Percentiles rank a stretch among this genome's conserved stretches.
Evolutionary conservation across 1,140 invertebrate genomes (phyloP).

Genomic region (Bombus sibiricus): DNA sequence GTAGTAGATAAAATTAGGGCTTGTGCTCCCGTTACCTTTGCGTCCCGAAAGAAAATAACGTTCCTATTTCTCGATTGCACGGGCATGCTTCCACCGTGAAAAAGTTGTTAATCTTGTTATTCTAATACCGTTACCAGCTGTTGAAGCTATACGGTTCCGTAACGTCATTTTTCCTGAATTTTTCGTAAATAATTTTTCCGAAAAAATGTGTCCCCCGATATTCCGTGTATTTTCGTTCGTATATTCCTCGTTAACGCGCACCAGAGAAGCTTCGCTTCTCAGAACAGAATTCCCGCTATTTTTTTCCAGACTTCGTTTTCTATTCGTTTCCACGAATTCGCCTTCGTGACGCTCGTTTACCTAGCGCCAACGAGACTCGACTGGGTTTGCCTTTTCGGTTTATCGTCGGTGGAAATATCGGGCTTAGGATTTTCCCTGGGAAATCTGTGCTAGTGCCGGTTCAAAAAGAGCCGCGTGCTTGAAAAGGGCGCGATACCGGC

Average conservation of each 20-base stretch:
- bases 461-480: not conserved
- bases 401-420: not conserved
- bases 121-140: not conserved
- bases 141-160: not conserved
- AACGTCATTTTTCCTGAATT: not conserved
- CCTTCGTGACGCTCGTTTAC: not conserved
- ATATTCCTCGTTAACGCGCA: not conserved
- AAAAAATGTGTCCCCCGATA: not conserved
- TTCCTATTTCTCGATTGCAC: not conserved
- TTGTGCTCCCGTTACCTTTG: not conserved
- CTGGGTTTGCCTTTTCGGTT: not conserved
- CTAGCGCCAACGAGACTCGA: not conserved
- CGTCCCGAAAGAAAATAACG: not conserved
- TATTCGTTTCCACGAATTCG: not conserved
- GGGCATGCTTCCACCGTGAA: too few species aligned
- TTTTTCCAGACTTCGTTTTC: not conserved
- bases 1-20: conserved; percentile 17
- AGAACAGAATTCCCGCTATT: not conserved
- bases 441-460: not conserved
- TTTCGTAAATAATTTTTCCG: not conserved
- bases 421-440: not conserved
- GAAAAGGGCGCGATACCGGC: too few species aligned
- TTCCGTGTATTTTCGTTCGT: not conserved
- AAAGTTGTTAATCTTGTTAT: not conserved
- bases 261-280: not conserved